A percentile compares a stretch with the other conserved stretches of the same genome.
Conservation (phyloP, 2,797 vertebrate genomes). For the Tapirus indicus region DNA sequence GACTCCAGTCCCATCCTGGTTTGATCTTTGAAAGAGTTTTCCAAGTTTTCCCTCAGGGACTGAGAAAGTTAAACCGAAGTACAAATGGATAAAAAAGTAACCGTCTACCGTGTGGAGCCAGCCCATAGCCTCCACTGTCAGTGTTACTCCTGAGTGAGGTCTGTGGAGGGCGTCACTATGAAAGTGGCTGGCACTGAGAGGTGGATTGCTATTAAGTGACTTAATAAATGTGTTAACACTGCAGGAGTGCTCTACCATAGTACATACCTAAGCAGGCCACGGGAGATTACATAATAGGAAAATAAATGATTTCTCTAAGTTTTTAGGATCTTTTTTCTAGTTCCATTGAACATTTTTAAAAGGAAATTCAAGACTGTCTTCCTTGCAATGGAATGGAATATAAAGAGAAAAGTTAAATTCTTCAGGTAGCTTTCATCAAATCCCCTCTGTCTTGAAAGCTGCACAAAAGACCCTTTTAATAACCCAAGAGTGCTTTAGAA, state of each 20-base stretch:
- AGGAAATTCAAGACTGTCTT: slow-evolving; percentile 23
- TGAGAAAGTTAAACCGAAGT: background rate
- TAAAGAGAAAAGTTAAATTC: slow-evolving; percentile 41
- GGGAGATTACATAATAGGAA: background rate
- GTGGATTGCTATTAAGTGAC: background rate
- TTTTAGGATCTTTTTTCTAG: background rate
- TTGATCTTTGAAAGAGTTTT: background rate
- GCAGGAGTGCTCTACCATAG: background rate
- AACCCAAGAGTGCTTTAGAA: background rate
- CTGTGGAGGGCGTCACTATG: background rate
- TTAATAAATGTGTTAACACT: background rate
- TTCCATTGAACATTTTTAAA: slow-evolving; percentile 31
- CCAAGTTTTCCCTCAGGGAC: background rate
- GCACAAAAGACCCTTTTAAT: background rate
- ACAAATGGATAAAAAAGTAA: background rate
- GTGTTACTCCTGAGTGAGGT: background rate
- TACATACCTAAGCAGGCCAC: background rate
- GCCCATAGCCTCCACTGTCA: background rate
- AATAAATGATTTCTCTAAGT: background rate
- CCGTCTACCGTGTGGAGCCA: background rate
- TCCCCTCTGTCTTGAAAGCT: background rate
- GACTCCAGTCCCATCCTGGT: too few species aligned
- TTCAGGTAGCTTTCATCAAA: slow-evolving; percentile 38
- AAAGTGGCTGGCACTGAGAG: background rate
- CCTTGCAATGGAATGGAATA: background rate